Evolutionary conservation across 2,113 vertebrate species (phyloP).

Genomic region (Caretta caretta): DNA sequence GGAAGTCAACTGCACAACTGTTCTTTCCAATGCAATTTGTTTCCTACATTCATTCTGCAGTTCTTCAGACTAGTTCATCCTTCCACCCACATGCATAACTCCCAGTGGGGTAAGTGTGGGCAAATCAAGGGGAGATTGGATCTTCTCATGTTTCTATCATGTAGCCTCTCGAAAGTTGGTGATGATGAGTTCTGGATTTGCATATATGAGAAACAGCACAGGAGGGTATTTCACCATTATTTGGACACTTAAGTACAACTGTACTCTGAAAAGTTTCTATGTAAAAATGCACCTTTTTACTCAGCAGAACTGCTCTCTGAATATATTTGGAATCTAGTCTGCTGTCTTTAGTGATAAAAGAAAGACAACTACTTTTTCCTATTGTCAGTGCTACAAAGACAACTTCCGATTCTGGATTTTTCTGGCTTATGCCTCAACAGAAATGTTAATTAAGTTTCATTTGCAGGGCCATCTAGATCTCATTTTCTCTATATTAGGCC

Average conservation of each 20-base stretch:
- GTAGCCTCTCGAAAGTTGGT: not conserved
- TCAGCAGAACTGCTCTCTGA: not conserved
- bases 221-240: not conserved
- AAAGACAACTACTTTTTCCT: not conserved
- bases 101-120: not conserved
- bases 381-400: not conserved
- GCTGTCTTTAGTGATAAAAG: not conserved
- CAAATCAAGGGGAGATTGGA: not conserved
- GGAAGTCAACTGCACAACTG: not conserved
- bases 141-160: not conserved
- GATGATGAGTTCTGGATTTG: not conserved
- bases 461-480: not conserved
- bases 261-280: not conserved
- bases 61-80: not conserved
- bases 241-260: not conserved
- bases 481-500: not conserved
- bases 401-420: not conserved
- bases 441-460: not conserved
- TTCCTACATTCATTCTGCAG: not conserved
- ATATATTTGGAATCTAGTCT: not conserved
- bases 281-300: not conserved
- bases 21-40: not conserved
- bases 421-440: not conserved
- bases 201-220: not conserved
- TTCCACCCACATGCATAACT: not conserved